Evolutionary conservation across 2,797 vertebrate genomes (phyloP), one percentile per base, ranked within the genome.

Genomic region (Gobionotothen gibberifrons): DNA sequence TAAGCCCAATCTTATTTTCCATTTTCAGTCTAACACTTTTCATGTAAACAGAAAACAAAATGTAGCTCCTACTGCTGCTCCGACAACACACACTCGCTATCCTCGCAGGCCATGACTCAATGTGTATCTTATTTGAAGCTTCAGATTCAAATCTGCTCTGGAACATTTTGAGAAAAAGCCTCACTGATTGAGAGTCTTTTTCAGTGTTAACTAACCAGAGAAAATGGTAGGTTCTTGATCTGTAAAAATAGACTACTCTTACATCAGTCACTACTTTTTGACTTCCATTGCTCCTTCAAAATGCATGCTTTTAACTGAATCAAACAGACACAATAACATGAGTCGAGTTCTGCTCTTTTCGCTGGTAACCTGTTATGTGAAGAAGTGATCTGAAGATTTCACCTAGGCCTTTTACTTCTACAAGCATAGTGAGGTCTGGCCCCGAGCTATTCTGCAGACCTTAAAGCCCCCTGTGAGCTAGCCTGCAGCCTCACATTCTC

Each of bases 261-360:
- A 63, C 74, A 84, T 85, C 72, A 72, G 78, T 85, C 80, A 78
- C 22, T 4, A 40, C 66, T 58, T 55, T 58, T 74, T 78, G 52
- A 73, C 52, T 82, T 77, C 55, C 39, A 56, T 11, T 26, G 39
- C 63, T 69, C 75, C 80, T 84, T 82, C 67, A 85, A 85, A 85
- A 87, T 90, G 70, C 68, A 44, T 43, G 78, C 78, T 82, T 90
- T 81, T 51, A 83, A 70, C 53, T 51, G 22, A 74, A 85, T 84
- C 67, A 69, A 57, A 62, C 69, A 51, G 76, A 76, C 62, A 72
- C 84, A 92, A 87, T 71, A 85, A 70, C 70, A 82, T 64, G 49
- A 51, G 13, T 66, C 4, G 5, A 58, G 44, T 21, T 39, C 57
- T 46, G 75, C 51, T 84, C 66, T 79, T 36, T 64, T 49, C 17